These are phyloP conservation scores for Athalia circularis DNA, from an alignment of 2,888 invertebrate genomes.

Conservation along the genomic window DNA sequence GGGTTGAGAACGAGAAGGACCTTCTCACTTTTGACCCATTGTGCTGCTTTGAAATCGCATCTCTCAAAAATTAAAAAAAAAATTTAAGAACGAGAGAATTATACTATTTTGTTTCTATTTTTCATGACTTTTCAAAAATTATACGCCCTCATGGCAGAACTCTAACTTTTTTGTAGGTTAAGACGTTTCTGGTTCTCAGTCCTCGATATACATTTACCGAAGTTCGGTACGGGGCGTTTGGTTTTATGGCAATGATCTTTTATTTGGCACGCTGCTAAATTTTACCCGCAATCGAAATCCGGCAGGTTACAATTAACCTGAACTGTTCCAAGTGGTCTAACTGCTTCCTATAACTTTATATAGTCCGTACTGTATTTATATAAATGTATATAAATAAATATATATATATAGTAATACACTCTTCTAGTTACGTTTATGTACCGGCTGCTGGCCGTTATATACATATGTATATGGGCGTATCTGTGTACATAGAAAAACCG, in stretches of 20 bases:
- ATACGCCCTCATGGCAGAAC: too few relatives aligned
- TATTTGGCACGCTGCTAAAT: slow-evolving; percentile 28
- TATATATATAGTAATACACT: not conserved
- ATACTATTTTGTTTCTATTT: too few relatives aligned
- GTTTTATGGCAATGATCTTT: slow-evolving; percentile 21
- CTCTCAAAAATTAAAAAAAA: too few relatives aligned
- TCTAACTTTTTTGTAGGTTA: too few relatives aligned
- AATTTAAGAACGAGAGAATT: too few relatives aligned
- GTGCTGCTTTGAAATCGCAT: too few relatives aligned
- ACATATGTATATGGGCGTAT: too few relatives aligned
- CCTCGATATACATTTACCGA: too few relatives aligned
- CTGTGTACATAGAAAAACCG: too few relatives aligned
- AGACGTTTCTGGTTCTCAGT: too few relatives aligned
- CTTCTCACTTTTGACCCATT: too few relatives aligned
- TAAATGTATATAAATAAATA: not conserved
- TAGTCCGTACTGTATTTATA: not conserved
- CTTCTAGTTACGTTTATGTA: slow-evolving; percentile 12
- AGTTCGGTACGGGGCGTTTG: not conserved
- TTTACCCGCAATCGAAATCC: slow-evolving; percentile 40
- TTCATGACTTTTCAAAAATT: not conserved
- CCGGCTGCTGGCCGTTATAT: slow-evolving; percentile 16
- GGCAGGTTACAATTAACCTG: slow-evolving; percentile 39
- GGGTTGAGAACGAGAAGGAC: too few relatives aligned
- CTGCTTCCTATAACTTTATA: slow-evolving; percentile 33
- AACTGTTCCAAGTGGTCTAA: slow-evolving; percentile 39